Conservation (phyloP, 2,113 vertebrate genomes). For the Prunella himalayana region DNA sequence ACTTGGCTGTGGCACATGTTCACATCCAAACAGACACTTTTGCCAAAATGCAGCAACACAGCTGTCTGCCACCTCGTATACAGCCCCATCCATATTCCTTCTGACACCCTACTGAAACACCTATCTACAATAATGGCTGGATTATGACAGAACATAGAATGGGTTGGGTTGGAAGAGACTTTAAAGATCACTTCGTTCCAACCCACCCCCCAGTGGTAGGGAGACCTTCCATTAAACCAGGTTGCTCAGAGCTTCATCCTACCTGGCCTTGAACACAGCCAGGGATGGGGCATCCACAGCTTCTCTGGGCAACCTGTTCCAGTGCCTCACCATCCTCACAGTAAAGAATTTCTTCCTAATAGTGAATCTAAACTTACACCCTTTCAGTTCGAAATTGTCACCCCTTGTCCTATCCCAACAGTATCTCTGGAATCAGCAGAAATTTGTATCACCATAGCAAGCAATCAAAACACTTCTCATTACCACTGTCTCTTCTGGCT, state of each 20-base stretch:
- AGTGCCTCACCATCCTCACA: background rate
- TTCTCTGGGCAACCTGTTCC: background rate
- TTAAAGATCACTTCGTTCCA: background rate
- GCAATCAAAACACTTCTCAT: background rate
- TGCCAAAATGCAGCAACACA: background rate
- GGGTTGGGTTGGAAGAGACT: background rate
- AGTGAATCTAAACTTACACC: background rate
- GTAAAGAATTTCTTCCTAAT: background rate
- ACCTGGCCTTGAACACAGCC: background rate
- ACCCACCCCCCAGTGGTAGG: background rate
- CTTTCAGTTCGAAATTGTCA: background rate
- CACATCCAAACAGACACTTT: accelerated
- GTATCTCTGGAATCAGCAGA: background rate
- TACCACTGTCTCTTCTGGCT: background rate
- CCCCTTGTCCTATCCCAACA: background rate
- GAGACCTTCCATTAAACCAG: background rate
- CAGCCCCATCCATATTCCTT: background rate
- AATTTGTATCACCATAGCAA: background rate
- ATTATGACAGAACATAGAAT: background rate
- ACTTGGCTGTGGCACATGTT: accelerated
- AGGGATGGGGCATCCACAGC: background rate
- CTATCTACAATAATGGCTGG: background rate
- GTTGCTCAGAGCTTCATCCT: background rate
- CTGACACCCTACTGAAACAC: background rate
- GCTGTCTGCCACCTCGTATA: background rate